Percentiles rank a stretch among this genome's conserved stretches.
These are phyloP conservation scores for Colistium nudipinnis DNA, from an alignment of 2,113 vertebrate genomes.

Conservation along the genomic window DNA sequence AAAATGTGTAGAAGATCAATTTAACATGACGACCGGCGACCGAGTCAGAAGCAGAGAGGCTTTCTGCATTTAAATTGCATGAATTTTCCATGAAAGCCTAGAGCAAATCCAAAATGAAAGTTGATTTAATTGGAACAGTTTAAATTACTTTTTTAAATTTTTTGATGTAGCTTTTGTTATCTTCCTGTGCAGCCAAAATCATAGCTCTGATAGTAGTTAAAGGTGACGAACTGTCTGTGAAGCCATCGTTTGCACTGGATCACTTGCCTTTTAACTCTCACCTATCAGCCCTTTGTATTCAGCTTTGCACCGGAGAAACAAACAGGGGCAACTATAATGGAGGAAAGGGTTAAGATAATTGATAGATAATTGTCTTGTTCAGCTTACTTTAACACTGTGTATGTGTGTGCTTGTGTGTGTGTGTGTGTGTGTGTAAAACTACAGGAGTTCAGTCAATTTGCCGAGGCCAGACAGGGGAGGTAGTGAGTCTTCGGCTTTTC, in stretches of 20 bases:
- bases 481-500: conserved; percentile 37
- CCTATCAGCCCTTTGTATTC: conserved; percentile 19
- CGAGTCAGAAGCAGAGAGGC: conserved; percentile 25
- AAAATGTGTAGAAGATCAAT: conserved; percentile 23
- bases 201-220: conserved; percentile 34
- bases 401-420: conserved; percentile 1
- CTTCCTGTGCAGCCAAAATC: conserved; percentile 14
- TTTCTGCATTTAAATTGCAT: conserved; percentile 55
- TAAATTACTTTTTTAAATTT: conserved; percentile 60
- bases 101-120: conserved; percentile 64
- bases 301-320: not conserved
- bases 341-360: conserved; percentile 32
- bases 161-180: conserved; percentile 56
- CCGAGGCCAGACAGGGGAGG: conserved; percentile 44
- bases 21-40: conserved; percentile 40
- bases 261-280: conserved; percentile 9
- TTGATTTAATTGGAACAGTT: conserved; percentile 69
- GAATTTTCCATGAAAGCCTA: conserved; percentile 56
- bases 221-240: conserved; percentile 6
- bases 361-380: conserved; percentile 55
- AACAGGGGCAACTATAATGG: not conserved
- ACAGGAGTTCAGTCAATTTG: conserved; percentile 46
- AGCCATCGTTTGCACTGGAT: conserved; percentile 15
- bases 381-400: conserved; percentile 43
- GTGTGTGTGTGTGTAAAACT: conserved; percentile 16